Conservation (phyloP, 2,888 invertebrate genomes). For the Eledona agricola region DNA sequence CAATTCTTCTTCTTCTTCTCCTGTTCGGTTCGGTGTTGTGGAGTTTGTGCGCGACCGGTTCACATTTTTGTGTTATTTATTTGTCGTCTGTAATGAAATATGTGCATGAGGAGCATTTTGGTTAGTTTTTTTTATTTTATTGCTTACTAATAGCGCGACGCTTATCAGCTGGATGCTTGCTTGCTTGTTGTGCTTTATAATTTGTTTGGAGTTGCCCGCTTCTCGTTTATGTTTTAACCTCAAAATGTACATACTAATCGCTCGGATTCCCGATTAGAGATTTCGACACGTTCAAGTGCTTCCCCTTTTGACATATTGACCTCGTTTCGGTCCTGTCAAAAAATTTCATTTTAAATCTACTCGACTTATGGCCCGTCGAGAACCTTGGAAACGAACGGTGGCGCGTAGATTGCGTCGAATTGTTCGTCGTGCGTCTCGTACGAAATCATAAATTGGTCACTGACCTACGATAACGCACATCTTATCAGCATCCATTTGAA, state of each 20-base stretch:
- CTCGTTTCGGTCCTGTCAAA: constrained; percentile 10
- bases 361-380: too few species aligned
- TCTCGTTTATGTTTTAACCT: too few species aligned
- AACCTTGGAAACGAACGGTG: too few species aligned
- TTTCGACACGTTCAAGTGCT: constrained; percentile 10
- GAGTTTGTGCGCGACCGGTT: constrained; percentile 37
- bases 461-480: too few species aligned
- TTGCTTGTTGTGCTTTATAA: constrained; percentile 3
- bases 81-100: constrained; percentile 53
- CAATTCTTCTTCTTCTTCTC: constrained; percentile 26
- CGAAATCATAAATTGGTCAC: too few species aligned
- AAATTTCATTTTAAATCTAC: too few species aligned
- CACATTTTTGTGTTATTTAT: constrained; percentile 41
- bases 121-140: constrained; percentile 48
- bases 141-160: neutral
- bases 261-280: too few species aligned
- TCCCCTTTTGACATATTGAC: constrained; percentile 18
- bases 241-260: too few species aligned
- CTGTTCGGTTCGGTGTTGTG: constrained; percentile 35
- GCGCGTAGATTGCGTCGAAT: too few species aligned
- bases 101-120: constrained; percentile 54
- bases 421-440: too few species aligned
- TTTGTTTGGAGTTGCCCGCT: constrained; percentile 11
- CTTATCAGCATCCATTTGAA: too few species aligned
- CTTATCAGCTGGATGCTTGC: neutral